Base-by-base conservation (phyloP, 2,888 invertebrate species). In the Cloeon dipterum region DNA sequence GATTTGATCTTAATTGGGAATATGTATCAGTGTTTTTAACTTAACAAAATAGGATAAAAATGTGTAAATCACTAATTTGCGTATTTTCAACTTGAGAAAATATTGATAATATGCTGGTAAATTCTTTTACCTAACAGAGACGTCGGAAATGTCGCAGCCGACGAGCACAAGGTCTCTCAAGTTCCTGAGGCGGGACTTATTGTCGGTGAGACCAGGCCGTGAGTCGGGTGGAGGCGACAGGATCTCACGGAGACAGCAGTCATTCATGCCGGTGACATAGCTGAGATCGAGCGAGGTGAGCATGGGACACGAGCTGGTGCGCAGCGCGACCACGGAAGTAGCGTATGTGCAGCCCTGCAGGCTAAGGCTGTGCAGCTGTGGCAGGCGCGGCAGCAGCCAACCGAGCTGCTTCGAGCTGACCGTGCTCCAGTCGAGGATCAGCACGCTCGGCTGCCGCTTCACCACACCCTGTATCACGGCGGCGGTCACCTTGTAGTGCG, bases 81-180 rank as follows among this genome's bases (percentile, higher is more conserved):
- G n/a, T n/a, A n/a, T n/a, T n/a, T n/a, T n/a, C n/a, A n/a, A n/a
- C n/a, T n/a, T n/a, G n/a, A n/a, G n/a, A n/a, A n/a, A n/a, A n/a
- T n/a, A n/a, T n/a, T n/a, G n/a, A n/a, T n/a, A n/a, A n/a, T n/a
- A n/a, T n/a, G n/a, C n/a, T n/a, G n/a, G n/a, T n/a, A n/a, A n/a
- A n/a, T n/a, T n/a, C n/a, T n/a, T n/a, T n/a, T n/a, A 47, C 36
- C 53, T 65, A 55, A 85, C 63, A 1, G 82, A 72, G n/a, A 83
- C 75, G 53, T 91, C 91, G 0, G 85, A 81, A 42, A 93, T 70
- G 48, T 88, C 86, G 1, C 86, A 86, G 10, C 89, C 89, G 18
- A 83, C 76, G 37, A 91, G 59, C 42, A 73, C 68, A 14, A 93
- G 60, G 38, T 69, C 71, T 43, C 70, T 68, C 20, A 91, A 58